Percentiles rank a stretch among this genome's conserved stretches.
Evolutionary conservation across 2,113 vertebrate genomes (phyloP).

Genomic region (Mastomys natalensis): DNA sequence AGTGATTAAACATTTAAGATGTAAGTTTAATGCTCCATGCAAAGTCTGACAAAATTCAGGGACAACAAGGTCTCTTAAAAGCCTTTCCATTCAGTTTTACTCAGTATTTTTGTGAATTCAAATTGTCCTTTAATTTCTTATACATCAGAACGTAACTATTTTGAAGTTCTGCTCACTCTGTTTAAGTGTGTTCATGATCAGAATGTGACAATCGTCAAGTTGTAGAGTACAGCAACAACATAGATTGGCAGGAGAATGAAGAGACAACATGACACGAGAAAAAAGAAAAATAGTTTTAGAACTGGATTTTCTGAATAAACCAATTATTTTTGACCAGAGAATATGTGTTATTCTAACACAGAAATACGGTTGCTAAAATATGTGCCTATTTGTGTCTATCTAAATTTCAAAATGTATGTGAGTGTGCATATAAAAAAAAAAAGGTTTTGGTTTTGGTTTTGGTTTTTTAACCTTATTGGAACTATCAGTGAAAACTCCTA

Average conservation of each 20-base stretch:
- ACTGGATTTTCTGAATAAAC: neutral
- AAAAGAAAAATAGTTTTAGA: neutral
- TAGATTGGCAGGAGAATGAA: neutral
- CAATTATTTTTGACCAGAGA: neutral
- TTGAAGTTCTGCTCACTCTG: neutral
- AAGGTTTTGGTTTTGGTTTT: no score
- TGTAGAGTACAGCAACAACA: neutral
- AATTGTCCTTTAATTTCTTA: neutral
- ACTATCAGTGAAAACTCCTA: neutral
- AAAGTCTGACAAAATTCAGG: neutral
- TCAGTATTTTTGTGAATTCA: neutral
- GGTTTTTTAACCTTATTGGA: neutral
- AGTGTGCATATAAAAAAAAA: neutral
- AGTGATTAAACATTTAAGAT: neutral
- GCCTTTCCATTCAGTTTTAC: neutral
- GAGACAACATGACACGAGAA: neutral
- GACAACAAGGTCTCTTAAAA: neutral
- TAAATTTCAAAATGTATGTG: neutral
- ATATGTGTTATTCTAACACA: neutral
- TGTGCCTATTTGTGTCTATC: neutral
- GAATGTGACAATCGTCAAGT: neutral
- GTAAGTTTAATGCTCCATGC: rapidly evolving
- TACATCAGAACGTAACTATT: neutral
- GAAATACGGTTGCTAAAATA: neutral
- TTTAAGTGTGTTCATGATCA: neutral